Evolutionary conservation across 2,797 vertebrate genomes (phyloP).

Genomic region (Potorous gilbertii): DNA sequence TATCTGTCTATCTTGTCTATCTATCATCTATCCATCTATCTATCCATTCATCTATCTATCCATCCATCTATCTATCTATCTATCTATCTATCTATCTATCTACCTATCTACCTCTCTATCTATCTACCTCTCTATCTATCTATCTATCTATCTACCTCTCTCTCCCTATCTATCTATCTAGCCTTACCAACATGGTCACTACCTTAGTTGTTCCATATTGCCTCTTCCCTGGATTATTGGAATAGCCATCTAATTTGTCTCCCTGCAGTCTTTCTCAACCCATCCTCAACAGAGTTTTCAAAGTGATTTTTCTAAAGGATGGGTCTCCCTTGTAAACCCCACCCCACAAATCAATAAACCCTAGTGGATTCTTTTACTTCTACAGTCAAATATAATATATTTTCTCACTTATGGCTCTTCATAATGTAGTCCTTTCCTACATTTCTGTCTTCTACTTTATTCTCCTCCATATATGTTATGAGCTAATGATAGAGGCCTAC

Average conservation of each 20-base stretch:
- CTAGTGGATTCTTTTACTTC: neutral
- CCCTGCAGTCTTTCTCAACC: neutral
- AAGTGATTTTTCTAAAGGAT: neutral
- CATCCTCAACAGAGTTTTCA: neutral
- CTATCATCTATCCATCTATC: too few species aligned
- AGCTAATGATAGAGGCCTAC: too few species aligned
- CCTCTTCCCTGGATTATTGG: neutral
- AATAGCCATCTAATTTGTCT: neutral
- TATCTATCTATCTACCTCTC: too few species aligned
- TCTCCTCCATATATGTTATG: too few species aligned
- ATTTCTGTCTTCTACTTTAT: too few species aligned
- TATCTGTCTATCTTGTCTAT: too few species aligned
- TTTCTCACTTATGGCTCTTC: neutral
- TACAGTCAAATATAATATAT: neutral
- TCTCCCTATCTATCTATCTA: neutral
- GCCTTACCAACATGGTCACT: neutral
- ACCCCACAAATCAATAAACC: neutral
- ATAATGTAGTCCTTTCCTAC: neutral
- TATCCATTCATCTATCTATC: too few species aligned
- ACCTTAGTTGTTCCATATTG: neutral
- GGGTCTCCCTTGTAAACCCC: too few species aligned
- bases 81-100: too few species aligned
- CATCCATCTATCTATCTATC: too few species aligned
- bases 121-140: too few species aligned
- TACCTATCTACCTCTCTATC: too few species aligned